These are phyloP conservation scores for Nycteola revayana DNA, from an alignment of 2,888 invertebrate species.

Conservation along the genomic window DNA sequence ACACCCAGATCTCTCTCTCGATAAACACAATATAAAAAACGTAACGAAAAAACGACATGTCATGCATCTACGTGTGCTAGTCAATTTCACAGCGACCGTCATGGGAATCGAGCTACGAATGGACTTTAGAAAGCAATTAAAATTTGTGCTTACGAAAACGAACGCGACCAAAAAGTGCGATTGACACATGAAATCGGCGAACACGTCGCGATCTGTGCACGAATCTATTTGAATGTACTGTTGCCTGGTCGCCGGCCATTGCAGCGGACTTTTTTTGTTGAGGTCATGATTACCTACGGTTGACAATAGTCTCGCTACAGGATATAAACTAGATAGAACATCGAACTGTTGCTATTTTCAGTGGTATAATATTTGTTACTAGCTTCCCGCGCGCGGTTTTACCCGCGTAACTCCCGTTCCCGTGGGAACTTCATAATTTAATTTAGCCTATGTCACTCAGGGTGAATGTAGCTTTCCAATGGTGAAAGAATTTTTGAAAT, in stretches of 20 bases:
- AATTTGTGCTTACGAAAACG: slow-evolving; percentile 63
- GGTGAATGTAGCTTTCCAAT: too few species aligned
- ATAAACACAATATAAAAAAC: slow-evolving; percentile 69
- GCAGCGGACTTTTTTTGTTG: too few species aligned
- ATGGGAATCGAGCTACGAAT: slow-evolving; percentile 78
- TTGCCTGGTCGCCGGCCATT: slow-evolving; percentile 13
- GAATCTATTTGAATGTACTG: slow-evolving; percentile 29
- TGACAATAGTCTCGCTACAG: too few species aligned
- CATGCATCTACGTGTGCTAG: slow-evolving; percentile 81
- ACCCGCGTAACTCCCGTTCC: too few species aligned
- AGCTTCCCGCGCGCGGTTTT: too few species aligned
- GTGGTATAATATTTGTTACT: too few species aligned
- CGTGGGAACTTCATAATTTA: too few species aligned
- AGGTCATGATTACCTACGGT: too few species aligned
- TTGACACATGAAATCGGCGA: slow-evolving; percentile 63
- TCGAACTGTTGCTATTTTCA: slow-evolving; percentile 19
- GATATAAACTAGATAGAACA: too few species aligned
- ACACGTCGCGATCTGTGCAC: slow-evolving; percentile 47
- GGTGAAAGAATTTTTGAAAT: too few species aligned
- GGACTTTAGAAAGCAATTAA: slow-evolving; percentile 79
- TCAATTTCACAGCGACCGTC: slow-evolving; percentile 77
- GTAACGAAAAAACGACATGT: slow-evolving; percentile 77
- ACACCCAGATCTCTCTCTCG: slow-evolving; percentile 74
- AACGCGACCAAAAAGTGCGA: slow-evolving; percentile 60
- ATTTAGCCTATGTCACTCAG: too few species aligned